Conservation (phyloP, 2,113 vertebrate genomes). For the Lepus europaeus region DNA sequence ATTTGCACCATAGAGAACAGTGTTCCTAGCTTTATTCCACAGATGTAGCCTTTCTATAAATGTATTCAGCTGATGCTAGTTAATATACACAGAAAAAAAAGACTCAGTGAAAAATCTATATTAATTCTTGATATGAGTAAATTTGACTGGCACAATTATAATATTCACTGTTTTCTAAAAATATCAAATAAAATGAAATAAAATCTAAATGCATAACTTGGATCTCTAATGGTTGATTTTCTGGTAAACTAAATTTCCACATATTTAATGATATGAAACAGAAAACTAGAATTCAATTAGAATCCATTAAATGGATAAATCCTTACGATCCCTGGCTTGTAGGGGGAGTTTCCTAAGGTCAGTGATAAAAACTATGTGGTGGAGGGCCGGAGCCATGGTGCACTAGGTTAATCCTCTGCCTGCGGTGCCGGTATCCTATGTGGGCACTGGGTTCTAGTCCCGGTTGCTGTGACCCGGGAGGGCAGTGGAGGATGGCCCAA, state of each 20-base stretch:
- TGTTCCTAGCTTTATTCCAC: not conserved
- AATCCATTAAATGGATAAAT: not conserved
- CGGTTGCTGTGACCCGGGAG: too few relatives aligned
- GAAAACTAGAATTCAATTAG: not conserved
- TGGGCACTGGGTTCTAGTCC: too few relatives aligned
- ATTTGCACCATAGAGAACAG: not conserved
- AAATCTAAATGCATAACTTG: not conserved
- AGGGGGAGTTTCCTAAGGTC: not conserved
- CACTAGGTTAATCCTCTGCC: too few relatives aligned
- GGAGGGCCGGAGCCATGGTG: too few relatives aligned
- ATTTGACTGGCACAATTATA: not conserved
- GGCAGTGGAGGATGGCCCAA: too few relatives aligned
- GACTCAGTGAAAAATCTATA: not conserved
- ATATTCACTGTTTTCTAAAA: constrained; percentile 7
- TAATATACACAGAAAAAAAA: not conserved
- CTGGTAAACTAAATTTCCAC: not conserved
- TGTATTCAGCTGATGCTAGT: not conserved
- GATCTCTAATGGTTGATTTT: not conserved
- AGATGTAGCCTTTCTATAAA: not conserved
- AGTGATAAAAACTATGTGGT: not conserved
- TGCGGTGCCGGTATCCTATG: too few relatives aligned
- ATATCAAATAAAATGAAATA: constrained; percentile 7
- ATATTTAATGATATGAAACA: not conserved
- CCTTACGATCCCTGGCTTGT: not conserved
- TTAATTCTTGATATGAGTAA: not conserved